Percentiles rank a stretch among this genome's conserved stretches.
Evolutionary conservation across 2,797 vertebrate genomes (phyloP).

Genomic region (Clangula hyemalis): DNA sequence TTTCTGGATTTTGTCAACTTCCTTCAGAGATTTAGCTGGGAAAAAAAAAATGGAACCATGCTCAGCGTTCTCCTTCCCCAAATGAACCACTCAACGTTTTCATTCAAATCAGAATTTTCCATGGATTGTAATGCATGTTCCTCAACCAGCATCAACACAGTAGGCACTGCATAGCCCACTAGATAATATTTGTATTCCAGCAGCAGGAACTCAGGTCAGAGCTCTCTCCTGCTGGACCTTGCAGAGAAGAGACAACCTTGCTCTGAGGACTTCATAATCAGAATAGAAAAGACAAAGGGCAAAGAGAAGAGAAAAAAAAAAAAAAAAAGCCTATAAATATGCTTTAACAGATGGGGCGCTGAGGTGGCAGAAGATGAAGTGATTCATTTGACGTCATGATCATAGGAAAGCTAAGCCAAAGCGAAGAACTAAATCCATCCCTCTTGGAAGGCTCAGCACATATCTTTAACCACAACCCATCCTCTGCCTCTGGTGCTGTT

Average conservation of each 20-base stretch:
- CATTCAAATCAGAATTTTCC: conserved; percentile 10
- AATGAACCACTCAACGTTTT: background rate
- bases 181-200: background rate
- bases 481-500: background rate
- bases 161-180: background rate
- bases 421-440: conserved; percentile 15
- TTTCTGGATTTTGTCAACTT: conserved; percentile 55
- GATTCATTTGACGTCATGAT: conserved; percentile 43
- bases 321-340: background rate
- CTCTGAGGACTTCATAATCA: background rate
- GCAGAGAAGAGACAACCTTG: background rate
- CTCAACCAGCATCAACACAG: background rate
- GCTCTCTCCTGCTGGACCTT: background rate
- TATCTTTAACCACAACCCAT: conserved; percentile 36
- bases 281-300: background rate
- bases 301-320: background rate
- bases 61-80: background rate
- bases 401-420: background rate
- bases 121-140: background rate
- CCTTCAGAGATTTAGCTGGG: conserved; percentile 34
- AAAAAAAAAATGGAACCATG: background rate
- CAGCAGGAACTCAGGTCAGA: background rate
- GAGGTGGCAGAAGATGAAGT: conserved; percentile 56
- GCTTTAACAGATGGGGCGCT: background rate
- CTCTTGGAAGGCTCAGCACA: conserved; percentile 35